Evolutionary conservation across 2,797 vertebrate genomes (phyloP).

Genomic region (Pangasius djambal): DNA sequence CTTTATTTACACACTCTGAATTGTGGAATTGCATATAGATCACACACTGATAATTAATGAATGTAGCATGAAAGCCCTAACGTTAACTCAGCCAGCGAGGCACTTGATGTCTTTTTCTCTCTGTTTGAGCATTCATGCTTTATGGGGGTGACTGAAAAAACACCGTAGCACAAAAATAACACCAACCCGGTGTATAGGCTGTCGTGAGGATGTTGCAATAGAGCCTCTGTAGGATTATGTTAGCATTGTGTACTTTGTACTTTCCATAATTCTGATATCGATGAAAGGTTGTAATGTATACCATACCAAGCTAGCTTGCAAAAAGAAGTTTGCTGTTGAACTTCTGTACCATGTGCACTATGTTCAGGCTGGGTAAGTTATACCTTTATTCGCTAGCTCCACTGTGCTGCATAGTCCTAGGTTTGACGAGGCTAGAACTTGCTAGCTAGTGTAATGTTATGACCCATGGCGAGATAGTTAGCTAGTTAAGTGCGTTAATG

Average conservation of each 20-base stretch:
- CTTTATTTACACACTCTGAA: neutral
- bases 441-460: neutral
- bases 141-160: neutral
- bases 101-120: neutral
- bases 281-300: neutral
- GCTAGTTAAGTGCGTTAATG: neutral
- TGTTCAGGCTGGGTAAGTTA: neutral
- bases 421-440: no score
- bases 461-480: no score
- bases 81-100: neutral
- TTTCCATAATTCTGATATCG: neutral
- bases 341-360: neutral
- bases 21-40: neutral
- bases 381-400: neutral
- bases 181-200: neutral
- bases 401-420: neutral
- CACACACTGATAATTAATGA: neutral
- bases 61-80: neutral
- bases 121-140: neutral
- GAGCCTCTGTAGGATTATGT: neutral
- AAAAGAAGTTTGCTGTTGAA: neutral
- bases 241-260: neutral
- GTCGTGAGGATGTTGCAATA: neutral
- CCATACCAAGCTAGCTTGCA: neutral
- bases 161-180: neutral